Evolutionary conservation across 53 echinoderm and acorn worm species (phyloP).

Genomic region (Paelopatides confundens): DNA sequence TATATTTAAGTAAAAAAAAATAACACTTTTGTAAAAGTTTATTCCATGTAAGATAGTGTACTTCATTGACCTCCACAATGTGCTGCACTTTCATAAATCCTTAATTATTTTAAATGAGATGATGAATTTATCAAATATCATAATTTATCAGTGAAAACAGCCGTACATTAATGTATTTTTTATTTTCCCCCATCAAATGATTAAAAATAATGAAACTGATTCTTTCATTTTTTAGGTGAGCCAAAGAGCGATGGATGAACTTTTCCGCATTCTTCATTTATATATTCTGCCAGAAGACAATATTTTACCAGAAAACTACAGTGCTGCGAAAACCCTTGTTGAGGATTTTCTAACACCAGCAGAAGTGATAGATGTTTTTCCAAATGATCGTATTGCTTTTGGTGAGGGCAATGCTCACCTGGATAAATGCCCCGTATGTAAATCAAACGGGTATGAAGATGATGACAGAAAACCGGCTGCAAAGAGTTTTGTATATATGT

Average conservation of each 20-base stretch:
- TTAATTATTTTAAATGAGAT: too few relatives aligned
- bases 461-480: not conserved
- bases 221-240: not conserved
- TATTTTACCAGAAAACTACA: not conserved
- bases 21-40: too few relatives aligned
- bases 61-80: too few relatives aligned
- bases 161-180: too few relatives aligned
- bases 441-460: not conserved
- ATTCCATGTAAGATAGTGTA: too few relatives aligned
- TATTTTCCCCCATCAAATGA: too few relatives aligned
- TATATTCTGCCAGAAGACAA: not conserved
- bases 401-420: not conserved
- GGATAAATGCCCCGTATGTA: not conserved
- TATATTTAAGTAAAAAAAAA: too few relatives aligned
- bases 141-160: too few relatives aligned
- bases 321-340: not conserved
- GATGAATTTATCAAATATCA: too few relatives aligned
- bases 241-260: slow-evolving; percentile 23
- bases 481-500: not conserved
- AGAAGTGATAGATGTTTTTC: not conserved
- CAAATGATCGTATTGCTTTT: not conserved
- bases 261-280: not conserved
- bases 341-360: not conserved
- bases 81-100: too few relatives aligned
- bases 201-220: too few relatives aligned